phyloP scores from a whole-genome alignment of 2,888 invertebrate species.

The Xiphydria camelus region DNA sequence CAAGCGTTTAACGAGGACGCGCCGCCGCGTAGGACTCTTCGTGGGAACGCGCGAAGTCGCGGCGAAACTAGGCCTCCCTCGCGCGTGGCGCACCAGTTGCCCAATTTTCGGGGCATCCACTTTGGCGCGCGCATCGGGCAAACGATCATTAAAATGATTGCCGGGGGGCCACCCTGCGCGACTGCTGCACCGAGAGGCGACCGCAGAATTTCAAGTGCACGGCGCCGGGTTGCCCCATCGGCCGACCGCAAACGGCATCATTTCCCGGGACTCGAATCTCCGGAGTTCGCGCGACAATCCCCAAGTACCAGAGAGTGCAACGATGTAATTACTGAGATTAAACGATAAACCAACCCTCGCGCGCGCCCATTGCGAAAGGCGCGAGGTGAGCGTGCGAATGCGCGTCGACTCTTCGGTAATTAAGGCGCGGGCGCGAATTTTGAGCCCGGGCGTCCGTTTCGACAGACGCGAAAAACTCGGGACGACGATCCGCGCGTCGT shows the following conservation, averaged over 20 bases:
- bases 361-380: slow-evolving; percentile 26
- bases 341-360: slow-evolving; percentile 30
- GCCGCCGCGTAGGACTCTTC: too few relatives aligned
- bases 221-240: slow-evolving; percentile 8
- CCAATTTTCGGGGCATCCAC: slow-evolving; percentile 9
- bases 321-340: slow-evolving; percentile 42
- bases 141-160: slow-evolving; percentile 13
- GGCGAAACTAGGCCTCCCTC: neutral
- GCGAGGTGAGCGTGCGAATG: slow-evolving; percentile 1
- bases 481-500: too few relatives aligned
- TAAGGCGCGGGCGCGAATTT: too few relatives aligned
- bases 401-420: neutral
- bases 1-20: too few relatives aligned
- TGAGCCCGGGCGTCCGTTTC: too few relatives aligned
- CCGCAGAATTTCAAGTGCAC: slow-evolving; percentile 15
- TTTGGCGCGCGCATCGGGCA: slow-evolving; percentile 8
- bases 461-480: too few relatives aligned
- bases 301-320: slow-evolving; percentile 18
- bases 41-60: too few relatives aligned
- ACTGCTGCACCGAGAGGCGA: slow-evolving; percentile 8
- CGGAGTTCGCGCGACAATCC: slow-evolving; percentile 50
- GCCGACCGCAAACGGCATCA: slow-evolving; percentile 18
- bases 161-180: neutral
- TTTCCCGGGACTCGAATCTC: slow-evolving; percentile 34
- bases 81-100: neutral